phyloP scores from a whole-genome alignment of 1,140 invertebrate genomes.

The Protaetia brevitarsis region DNA sequence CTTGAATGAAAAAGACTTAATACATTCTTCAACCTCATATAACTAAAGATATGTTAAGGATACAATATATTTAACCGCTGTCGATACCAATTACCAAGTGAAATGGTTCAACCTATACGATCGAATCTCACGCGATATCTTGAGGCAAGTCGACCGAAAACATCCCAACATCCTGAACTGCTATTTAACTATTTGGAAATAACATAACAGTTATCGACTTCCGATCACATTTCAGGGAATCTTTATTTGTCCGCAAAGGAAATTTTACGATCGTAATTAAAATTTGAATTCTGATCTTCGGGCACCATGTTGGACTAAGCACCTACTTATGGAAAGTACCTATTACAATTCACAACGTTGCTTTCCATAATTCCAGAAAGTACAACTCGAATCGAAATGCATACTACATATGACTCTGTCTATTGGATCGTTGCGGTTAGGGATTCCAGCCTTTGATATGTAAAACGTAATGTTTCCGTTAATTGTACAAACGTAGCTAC shows the following conservation, averaged over 20 bases:
- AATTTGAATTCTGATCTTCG: background rate
- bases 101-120: background rate
- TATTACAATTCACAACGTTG: background rate
- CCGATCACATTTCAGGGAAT: background rate
- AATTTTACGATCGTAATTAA: conserved; percentile 1
- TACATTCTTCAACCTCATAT: too few species aligned
- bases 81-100: background rate
- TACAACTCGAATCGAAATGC: background rate
- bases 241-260: background rate
- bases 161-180: background rate
- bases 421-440: background rate
- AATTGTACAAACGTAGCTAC: background rate
- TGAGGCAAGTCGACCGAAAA: too few species aligned
- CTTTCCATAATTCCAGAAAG: conserved; percentile 9
- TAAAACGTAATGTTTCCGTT: conserved; percentile 5
- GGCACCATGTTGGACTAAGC: background rate
- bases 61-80: background rate
- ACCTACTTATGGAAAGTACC: background rate
- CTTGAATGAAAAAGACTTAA: too few species aligned
- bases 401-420: conserved; percentile 11
- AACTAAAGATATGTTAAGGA: background rate
- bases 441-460: background rate
- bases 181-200: background rate
- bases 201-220: background rate
- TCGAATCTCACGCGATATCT: background rate